These are phyloP conservation scores for Nomada flava DNA, from an alignment of 2,888 invertebrate species.

Conservation along the genomic window DNA sequence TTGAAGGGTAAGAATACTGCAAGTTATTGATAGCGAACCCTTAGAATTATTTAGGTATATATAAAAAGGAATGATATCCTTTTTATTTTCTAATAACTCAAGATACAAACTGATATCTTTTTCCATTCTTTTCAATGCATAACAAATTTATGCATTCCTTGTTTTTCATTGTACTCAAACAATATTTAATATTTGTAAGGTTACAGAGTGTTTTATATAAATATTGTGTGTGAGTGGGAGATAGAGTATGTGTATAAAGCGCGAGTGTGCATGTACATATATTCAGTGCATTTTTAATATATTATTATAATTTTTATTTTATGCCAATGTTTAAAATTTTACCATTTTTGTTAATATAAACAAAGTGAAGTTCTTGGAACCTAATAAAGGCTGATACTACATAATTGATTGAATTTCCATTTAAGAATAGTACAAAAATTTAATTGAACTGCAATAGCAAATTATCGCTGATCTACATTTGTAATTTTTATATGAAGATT, in stretches of 20 bases:
- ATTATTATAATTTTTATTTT: conserved; percentile 18
- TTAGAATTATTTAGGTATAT: conserved; percentile 30
- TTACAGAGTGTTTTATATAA: not conserved
- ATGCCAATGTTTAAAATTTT: conserved; percentile 29
- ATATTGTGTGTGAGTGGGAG: not conserved
- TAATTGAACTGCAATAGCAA: conserved; percentile 81
- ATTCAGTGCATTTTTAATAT: conserved; percentile 24
- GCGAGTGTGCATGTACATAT: not conserved
- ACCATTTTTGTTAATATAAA: conserved; percentile 27
- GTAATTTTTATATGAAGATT: conserved; percentile 70
- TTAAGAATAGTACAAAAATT: conserved; percentile 23
- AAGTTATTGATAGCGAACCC: conserved; percentile 8
- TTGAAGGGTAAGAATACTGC: conserved; percentile 13
- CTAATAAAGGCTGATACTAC: conserved; percentile 60
- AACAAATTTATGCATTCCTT: conserved; percentile 1
- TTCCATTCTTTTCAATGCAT: conserved; percentile 20
- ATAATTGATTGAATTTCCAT: conserved; percentile 18
- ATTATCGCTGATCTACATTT: conserved; percentile 76
- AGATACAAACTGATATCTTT: conserved; percentile 16
- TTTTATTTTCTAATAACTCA: conserved; percentile 30
- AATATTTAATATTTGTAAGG: conserved; percentile 27
- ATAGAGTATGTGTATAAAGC: not conserved
- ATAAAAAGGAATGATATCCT: conserved; percentile 25
- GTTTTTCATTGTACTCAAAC: conserved; percentile 31
- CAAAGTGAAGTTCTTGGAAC: conserved; percentile 25